Base-by-base conservation (phyloP, 2,888 invertebrate genomes). In the Metalampra italica region DNA sequence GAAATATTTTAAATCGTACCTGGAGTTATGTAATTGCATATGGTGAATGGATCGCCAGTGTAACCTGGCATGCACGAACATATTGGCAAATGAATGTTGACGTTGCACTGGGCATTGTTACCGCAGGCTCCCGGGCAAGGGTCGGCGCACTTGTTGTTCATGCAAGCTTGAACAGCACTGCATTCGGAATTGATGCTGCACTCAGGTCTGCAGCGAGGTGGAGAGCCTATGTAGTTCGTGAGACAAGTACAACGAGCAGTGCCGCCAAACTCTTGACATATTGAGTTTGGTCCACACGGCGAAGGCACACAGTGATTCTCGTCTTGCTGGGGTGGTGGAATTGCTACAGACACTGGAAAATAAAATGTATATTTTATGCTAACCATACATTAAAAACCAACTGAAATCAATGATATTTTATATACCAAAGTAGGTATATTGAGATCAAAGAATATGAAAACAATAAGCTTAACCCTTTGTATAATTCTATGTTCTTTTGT, bases 101-200 rank as follows among this genome's bases (percentile, higher is more conserved):
- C 93, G 67, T 92, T 92, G 66, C 95, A 95, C 43, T 92, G 90
- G 1, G 95, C 93, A 70, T 94, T 94, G 59, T 90, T 91, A 9
- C 94, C 95, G 70, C 95, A 96, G 4, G 93, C 93, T 53, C 94
- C 95, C 7, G 94, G 93, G 62, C 95, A 96, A 8, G 95, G 95
- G 77, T 95, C 94, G 44, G 82, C 74, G 66, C 95, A 95, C 69
- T 92, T 94, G 60, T 92, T 92, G 60, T 92, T 92, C 22, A 94
- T 90, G 62, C 95, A 95, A 8, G 94, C 94, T 59, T 83, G 90
- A 52, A 91, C 90, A 2, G 93, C 91, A 5, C 91, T 86, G 71
- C 95, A 95, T 68, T 95, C 95, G 0, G 93, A 92, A 76, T 93
- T 93, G 3, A 93, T 75, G 1, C 92, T 88, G 72, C 95, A 95